Base-by-base conservation (phyloP, 2,113 vertebrate species). In the Chaenogobius annularis region DNA sequence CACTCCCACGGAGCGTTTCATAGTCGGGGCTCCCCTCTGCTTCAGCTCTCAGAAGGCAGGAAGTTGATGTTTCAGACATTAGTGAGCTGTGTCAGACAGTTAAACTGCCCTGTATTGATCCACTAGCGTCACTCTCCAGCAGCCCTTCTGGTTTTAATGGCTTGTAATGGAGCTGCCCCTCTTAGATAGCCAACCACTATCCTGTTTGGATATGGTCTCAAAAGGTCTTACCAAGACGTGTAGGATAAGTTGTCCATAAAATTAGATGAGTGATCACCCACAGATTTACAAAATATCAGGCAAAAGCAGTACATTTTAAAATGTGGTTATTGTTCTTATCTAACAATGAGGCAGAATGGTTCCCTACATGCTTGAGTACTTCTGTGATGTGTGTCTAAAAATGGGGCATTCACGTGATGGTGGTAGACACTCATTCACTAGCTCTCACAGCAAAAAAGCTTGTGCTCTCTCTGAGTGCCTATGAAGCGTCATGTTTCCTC, bases 91-190 rank as follows among this genome's bases (percentile, higher is more conserved):
- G 84, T 91, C 85, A 89, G 92, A 92, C 89, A 83, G 90, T 92
- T 90, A 90, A 91, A 89, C 92, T 88, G 87, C 81, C 80, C 81
- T 90, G 89, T 86, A 93, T 93, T 78, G 91, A 93, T 93, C 86
- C 70, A 83, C 79, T 54, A 66, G 76, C 80, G 90, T 90, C 90
- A 81, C 84, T 91, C 87, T 90, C 89, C 90, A 88, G 86, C 73
- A 83, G 76, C 85, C 70, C 81, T 86, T 90, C 81, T 87, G 82
- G 83, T 90, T 91, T 92, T 92, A 92, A 92, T 93, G 91, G 89
- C 86, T 87, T 79, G 89, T 93, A 92, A 93, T 93, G 89, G 90
- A 92, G 79, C 83, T 68, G 83, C 65, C 77, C 44, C 78, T 87
- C 77, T 91, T 88, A 87, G 83, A 92, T 85, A 85, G 88, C 74